Evolutionary conservation across 2,113 vertebrate genomes (phyloP).

Genomic region (Corythornis vintsioides): DNA sequence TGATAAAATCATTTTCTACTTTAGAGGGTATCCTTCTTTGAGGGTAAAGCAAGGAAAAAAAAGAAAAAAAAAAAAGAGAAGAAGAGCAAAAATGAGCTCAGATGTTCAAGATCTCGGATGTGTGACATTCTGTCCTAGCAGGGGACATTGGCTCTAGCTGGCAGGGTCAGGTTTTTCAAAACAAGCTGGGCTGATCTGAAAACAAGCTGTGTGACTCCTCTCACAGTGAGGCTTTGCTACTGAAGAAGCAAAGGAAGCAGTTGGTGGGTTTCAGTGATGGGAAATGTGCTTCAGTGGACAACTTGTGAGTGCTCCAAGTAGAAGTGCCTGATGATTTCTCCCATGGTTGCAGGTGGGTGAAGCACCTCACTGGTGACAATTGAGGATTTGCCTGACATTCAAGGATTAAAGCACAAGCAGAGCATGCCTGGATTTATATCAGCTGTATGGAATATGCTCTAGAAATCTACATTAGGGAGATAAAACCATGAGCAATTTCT

Average conservation of each 20-base stretch:
- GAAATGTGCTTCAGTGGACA: not conserved
- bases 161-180: conserved; percentile 36
- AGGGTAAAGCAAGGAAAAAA: not conserved
- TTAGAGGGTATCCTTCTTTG: not conserved
- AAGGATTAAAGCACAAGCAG: not conserved
- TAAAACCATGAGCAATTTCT: not conserved
- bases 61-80: not conserved
- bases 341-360: not conserved
- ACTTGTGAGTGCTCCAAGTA: not conserved
- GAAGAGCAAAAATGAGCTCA: not conserved
- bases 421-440: not conserved
- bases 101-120: not conserved
- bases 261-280: not conserved
- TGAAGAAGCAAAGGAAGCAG: rapidly evolving
- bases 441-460: not conserved
- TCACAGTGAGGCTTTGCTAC: not conserved
- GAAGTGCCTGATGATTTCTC: not conserved
- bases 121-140: conserved; percentile 16
- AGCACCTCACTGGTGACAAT: not conserved
- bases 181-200: conserved; percentile 13
- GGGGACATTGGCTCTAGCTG: conserved; percentile 12
- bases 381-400: not conserved
- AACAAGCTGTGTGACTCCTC: not conserved
- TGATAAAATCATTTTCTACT: not conserved
- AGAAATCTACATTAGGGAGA: not conserved